Conservation (phyloP, 2,113 vertebrate genomes). For the Hydrolagus affinis region DNA sequence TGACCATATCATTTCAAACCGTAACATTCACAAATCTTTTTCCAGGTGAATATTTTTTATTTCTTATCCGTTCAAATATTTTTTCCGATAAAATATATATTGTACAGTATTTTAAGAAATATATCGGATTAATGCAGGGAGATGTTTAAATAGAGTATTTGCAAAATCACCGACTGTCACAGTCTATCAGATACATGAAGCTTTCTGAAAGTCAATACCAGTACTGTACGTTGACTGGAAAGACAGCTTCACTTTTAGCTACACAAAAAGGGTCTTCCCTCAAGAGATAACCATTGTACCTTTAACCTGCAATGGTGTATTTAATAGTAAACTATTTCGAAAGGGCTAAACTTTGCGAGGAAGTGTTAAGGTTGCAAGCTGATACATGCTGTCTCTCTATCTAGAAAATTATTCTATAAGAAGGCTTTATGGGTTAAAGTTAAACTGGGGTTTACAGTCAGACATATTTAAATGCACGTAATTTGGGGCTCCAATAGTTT, state of each 20-base stretch:
- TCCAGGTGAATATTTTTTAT: not conserved
- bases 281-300: not conserved
- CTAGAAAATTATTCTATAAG: not conserved
- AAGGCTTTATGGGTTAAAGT: not conserved
- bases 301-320: not conserved
- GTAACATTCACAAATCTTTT: not conserved
- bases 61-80: not conserved
- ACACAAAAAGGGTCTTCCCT: not conserved
- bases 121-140: not conserved
- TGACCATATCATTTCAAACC: not conserved
- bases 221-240: not conserved
- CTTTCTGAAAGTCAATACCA: not conserved
- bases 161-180: not conserved
- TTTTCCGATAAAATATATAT: too few relatives aligned
- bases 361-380: not conserved
- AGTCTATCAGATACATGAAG: not conserved
- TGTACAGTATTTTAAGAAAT: too few relatives aligned
- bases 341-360: not conserved
- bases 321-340: not conserved
- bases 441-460: not conserved
- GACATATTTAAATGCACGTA: constrained; percentile 8
- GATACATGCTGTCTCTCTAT: not conserved
- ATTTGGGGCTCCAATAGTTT: not conserved
- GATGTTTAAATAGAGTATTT: not conserved
- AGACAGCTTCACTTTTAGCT: not conserved